Conservation (phyloP, 2,888 invertebrate genomes). For the Merodon equestris region DNA sequence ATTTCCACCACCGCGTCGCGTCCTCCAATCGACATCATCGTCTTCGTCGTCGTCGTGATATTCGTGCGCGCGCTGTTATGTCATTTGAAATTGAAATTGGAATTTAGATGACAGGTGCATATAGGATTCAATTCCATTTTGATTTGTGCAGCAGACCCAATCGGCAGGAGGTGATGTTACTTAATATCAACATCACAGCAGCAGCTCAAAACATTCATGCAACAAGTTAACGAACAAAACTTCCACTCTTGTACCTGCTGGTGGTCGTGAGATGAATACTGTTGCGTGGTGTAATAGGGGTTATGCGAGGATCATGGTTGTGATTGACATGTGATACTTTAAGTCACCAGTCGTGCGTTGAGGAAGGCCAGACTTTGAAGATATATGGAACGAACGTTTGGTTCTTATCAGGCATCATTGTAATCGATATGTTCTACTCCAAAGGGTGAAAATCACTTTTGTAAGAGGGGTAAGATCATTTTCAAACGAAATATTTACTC, state of each 20-base stretch:
- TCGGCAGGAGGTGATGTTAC: conserved; percentile 56
- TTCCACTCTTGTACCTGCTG: conserved; percentile 4
- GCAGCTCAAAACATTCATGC: conserved; percentile 43
- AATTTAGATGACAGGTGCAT: conserved; percentile 66
- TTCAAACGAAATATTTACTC: too few species aligned
- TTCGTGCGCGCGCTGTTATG: conserved; percentile 59
- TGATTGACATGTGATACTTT: conserved; percentile 51
- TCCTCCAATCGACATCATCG: neutral
- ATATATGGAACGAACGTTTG: conserved; percentile 27
- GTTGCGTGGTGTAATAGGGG: conserved; percentile 18
- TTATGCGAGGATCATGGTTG: conserved; percentile 34
- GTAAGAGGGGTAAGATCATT: conserved; percentile 9
- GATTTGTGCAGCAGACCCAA: conserved; percentile 51
- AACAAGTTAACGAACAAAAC: conserved; percentile 38
- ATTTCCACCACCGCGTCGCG: too few species aligned
- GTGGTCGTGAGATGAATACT: conserved; percentile 7
- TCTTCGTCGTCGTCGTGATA: conserved; percentile 34
- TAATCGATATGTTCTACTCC: conserved; percentile 33
- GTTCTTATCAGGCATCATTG: conserved; percentile 18
- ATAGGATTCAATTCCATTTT: conserved; percentile 61
- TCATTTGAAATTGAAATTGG: conserved; percentile 57
- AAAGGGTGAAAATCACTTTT: conserved; percentile 16
- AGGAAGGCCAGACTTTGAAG: conserved; percentile 24
- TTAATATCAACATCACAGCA: conserved; percentile 48
- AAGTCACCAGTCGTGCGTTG: neutral